Base-by-base conservation (phyloP, 2,113 vertebrate species). In the Glaucidium brasilianum region DNA sequence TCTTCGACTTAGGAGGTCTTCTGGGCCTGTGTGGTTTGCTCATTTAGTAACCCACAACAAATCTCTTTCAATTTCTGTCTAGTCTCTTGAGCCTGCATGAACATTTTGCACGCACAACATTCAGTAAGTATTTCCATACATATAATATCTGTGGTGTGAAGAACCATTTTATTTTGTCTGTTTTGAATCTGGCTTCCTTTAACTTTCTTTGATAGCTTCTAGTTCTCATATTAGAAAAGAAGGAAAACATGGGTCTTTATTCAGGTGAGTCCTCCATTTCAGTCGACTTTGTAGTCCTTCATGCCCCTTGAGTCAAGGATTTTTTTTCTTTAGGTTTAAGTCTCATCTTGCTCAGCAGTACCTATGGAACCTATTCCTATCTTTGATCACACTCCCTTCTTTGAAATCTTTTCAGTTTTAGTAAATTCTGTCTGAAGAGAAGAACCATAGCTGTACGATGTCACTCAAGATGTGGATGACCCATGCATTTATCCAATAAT, bases 401-500 rank as follows among this genome's bases (percentile, higher is more conserved):
- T 32, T 55, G 32, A 74, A 90, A 56, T 37, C 43, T 47, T 60
- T 14, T 26, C 37, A 69, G 26, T n/a, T 87, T 69, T 74, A 87
- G 34, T 26, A 56, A 77, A 43, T 18, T 34, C 18, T 74, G 80
- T 68, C 45, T 35, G 59, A 69, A 63, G 56, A 4, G 37, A 69
- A 12, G 58, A 86, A 15, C 16, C 32, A 21, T 12, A 77, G 59
- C 59, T 45, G 21, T 37, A 37, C 20, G 22, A 45, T 18, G 34
- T 49, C 55, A 35, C n/a, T 30, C 25, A 43, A 45, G 30, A 43
- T 0, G 0, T 6, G 10, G 26, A 25, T 39, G 25, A 35, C 13
- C 16, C 55, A 76, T 0, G 0, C 10, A 16, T 55, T 77, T 73
- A 35, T 43, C 12, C 59, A 69, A 1, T 53, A 12, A 58, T 16